Evolutionary conservation across 2,797 vertebrate species (phyloP).

Genomic region (Leptoclinus maculatus): DNA sequence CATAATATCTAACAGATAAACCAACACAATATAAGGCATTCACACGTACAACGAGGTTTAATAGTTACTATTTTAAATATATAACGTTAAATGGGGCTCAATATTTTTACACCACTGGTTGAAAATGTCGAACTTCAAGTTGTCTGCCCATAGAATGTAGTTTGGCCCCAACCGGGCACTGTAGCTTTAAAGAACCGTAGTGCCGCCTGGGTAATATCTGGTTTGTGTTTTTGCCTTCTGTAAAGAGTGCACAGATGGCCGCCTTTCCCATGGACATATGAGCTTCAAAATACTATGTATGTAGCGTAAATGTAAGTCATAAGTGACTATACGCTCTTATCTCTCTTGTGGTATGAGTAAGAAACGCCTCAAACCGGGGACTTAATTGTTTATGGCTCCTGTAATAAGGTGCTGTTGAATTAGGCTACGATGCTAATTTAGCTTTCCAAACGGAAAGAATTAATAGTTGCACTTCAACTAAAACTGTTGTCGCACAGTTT

Average conservation of each 20-base stretch:
- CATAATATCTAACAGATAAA: not conserved
- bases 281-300: conserved; percentile 10
- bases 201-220: conserved; percentile 65
- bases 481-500: not conserved
- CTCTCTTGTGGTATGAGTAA: not conserved
- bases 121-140: not conserved
- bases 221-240: conserved; percentile 57
- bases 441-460: conserved; percentile 39
- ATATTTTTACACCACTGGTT: not conserved
- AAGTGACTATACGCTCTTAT: not conserved
- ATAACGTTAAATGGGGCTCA: too few relatives aligned
- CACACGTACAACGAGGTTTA: too few relatives aligned
- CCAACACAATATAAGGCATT: not conserved
- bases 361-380: not conserved
- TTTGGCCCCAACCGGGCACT: conserved; percentile 49
- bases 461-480: not conserved
- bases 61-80: not conserved
- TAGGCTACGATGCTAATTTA: conserved; percentile 69
- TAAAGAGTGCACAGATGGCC: conserved; percentile 37
- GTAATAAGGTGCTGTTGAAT: conserved; percentile 11
- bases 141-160: rapidly evolving
- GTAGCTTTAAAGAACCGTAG: conserved; percentile 53
- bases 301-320: not conserved
- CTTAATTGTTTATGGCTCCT: not conserved
- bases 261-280: conserved; percentile 1